Conservation (phyloP, 1,140 invertebrate species). For the Hesperophylax magnus region DNA sequence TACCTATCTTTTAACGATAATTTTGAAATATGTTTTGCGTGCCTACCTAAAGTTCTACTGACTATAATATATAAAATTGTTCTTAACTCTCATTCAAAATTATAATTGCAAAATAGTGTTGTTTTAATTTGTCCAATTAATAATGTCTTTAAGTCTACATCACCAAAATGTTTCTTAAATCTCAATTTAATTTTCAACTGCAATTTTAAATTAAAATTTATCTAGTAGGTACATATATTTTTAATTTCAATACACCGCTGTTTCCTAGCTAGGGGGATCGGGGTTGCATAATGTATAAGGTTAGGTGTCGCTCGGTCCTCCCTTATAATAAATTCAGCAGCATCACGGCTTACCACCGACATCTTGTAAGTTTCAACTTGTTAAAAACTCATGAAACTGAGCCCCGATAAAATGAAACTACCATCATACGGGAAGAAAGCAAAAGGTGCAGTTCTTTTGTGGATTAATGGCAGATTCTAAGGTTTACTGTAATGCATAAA, state of each 20-base stretch:
- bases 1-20: too few species aligned
- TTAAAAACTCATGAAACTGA: constrained; percentile 51
- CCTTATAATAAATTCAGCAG: constrained; percentile 48
- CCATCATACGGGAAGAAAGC: constrained; percentile 10
- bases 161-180: too few species aligned
- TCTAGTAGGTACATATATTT: constrained; percentile 13
- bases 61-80: too few species aligned
- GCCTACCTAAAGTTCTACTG: too few species aligned
- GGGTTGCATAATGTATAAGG: constrained; percentile 52
- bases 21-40: too few species aligned
- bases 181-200: too few species aligned
- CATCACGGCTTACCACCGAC: constrained; percentile 50
- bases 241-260: constrained; percentile 38
- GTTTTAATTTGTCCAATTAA: too few species aligned
- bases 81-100: too few species aligned
- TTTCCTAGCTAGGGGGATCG: background rate
- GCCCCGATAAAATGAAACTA: constrained; percentile 46
- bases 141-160: too few species aligned
- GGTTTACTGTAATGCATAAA: too few species aligned
- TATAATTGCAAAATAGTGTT: too few species aligned
- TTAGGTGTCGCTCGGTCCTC: constrained; percentile 47
- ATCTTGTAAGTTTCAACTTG: constrained; percentile 53
- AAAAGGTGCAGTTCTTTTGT: background rate
- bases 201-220: background rate
- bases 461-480: background rate